Conservation (phyloP, 1,140 invertebrate genomes). For the Formica selysi region DNA sequence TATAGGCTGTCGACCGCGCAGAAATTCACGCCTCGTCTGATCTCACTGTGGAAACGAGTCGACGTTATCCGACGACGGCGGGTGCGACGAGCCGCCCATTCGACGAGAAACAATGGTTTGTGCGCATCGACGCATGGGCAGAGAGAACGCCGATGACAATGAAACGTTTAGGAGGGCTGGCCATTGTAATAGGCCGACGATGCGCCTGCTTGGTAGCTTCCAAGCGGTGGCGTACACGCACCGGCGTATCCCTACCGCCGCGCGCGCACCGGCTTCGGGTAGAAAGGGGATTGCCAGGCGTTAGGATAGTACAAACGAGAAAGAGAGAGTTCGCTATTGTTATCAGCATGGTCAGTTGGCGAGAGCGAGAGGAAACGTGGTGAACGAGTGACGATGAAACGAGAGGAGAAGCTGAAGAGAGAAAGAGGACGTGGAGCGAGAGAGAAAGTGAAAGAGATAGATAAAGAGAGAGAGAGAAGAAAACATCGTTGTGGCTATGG, state of each 20-base stretch:
- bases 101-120: constrained; percentile 83
- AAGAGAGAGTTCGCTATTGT: constrained; percentile 68
- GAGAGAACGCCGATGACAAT: constrained; percentile 83
- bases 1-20: constrained; percentile 6
- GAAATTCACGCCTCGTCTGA: constrained; percentile 31
- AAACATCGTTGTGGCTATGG: constrained; percentile 71
- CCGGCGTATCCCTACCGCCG: constrained; percentile 70
- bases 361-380: constrained; percentile 20
- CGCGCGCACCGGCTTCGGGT: constrained; percentile 44
- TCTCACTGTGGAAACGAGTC: constrained; percentile 28
- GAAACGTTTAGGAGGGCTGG: constrained; percentile 83
- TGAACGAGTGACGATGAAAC: constrained; percentile 12
- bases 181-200: constrained; percentile 85
- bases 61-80: constrained; percentile 50
- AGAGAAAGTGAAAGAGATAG: constrained; percentile 29
- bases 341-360: constrained; percentile 59
- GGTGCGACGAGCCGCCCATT: constrained; percentile 76
- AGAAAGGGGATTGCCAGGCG: constrained; percentile 46
- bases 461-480: constrained; percentile 53
- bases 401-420: constrained; percentile 53
- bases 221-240: constrained; percentile 55
- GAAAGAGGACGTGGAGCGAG: constrained; percentile 20
- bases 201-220: constrained; percentile 84
- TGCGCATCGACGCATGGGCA: constrained; percentile 86
- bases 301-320: constrained; percentile 42